phyloP scores from a whole-genome alignment of 2,888 invertebrate species.

The Drosophila meridionalis region DNA sequence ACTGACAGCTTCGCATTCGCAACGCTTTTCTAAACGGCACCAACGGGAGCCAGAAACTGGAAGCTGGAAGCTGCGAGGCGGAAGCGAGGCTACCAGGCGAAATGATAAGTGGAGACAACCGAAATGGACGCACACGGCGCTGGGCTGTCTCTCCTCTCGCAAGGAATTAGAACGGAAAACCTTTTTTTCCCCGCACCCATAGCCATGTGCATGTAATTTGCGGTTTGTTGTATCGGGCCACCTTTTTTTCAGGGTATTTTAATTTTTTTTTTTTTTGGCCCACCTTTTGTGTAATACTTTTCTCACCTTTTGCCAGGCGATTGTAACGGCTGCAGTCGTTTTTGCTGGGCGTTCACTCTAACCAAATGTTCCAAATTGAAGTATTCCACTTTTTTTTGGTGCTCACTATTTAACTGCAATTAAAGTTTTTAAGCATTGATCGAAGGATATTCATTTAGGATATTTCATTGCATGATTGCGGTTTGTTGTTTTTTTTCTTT shows the following conservation, averaged over 20 bases:
- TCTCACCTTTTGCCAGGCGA: conserved; percentile 64
- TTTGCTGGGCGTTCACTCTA: conserved; percentile 23
- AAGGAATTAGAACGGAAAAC: conserved; percentile 49
- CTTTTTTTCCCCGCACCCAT: conserved; percentile 21
- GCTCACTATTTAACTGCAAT: conserved; percentile 36
- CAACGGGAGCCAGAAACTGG: conserved; percentile 48
- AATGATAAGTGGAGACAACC: conserved; percentile 63
- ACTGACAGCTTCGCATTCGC: conserved; percentile 57
- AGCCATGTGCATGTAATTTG: conserved; percentile 72
- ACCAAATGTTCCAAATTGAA: conserved; percentile 52
- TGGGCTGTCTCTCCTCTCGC: background rate
- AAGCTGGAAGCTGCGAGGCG: conserved; percentile 1
- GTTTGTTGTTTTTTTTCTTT: conserved; percentile 30
- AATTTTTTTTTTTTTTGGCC: background rate
- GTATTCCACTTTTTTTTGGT: conserved; percentile 12
- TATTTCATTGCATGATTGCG: conserved; percentile 53
- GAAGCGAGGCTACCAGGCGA: conserved; percentile 15
- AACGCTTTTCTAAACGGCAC: conserved; percentile 60
- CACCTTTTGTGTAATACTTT: conserved; percentile 64
- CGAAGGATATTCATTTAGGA: conserved; percentile 50
- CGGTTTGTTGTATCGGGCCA: conserved; percentile 49
- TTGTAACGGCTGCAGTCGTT: conserved; percentile 22
- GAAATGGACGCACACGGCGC: conserved; percentile 15
- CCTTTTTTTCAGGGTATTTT: background rate
- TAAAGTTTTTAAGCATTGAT: conserved; percentile 51